A percentile compares a stretch with the other conserved stretches of the same genome.
Conservation (phyloP, 2,113 vertebrate species). For the Syrmaticus mikado region DNA sequence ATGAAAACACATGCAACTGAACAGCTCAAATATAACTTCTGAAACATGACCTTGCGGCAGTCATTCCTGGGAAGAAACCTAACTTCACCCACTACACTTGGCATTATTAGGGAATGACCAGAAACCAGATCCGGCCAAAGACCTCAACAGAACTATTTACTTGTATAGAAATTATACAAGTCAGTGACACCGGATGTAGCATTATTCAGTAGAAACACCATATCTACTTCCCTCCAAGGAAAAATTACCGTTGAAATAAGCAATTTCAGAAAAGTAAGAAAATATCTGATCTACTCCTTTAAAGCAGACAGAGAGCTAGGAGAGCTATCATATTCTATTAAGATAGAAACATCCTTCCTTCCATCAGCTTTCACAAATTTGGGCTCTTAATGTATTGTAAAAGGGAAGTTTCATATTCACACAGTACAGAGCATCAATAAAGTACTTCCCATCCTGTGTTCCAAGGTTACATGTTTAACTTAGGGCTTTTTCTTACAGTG, state of each 20-base stretch:
- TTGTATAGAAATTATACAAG: fast-evolving
- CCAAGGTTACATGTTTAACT: fast-evolving
- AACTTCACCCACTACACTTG: fast-evolving
- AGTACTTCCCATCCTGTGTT: too few relatives aligned
- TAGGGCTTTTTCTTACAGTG: not conserved
- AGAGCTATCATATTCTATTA: not conserved
- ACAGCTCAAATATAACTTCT: not conserved
- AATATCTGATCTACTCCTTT: fast-evolving
- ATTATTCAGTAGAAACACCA: not conserved
- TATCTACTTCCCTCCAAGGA: not conserved
- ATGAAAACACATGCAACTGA: not conserved
- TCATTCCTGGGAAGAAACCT: not conserved
- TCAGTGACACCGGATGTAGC: fast-evolving
- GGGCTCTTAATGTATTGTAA: not conserved
- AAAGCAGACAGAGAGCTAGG: not conserved
- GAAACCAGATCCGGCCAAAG: not conserved
- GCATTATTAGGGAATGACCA: not conserved
- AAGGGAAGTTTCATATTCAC: fast-evolving
- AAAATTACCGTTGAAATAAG: not conserved
- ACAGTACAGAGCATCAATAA: not conserved
- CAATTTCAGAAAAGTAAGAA: not conserved
- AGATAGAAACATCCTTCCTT: not conserved
- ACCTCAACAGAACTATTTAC: not conserved
- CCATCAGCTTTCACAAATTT: not conserved
- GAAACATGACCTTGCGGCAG: not conserved